A percentile compares a stretch with the other conserved stretches of the same genome.
Evolutionary conservation across 2,113 vertebrate species (phyloP).

Genomic region (Perca schrenkii): DNA sequence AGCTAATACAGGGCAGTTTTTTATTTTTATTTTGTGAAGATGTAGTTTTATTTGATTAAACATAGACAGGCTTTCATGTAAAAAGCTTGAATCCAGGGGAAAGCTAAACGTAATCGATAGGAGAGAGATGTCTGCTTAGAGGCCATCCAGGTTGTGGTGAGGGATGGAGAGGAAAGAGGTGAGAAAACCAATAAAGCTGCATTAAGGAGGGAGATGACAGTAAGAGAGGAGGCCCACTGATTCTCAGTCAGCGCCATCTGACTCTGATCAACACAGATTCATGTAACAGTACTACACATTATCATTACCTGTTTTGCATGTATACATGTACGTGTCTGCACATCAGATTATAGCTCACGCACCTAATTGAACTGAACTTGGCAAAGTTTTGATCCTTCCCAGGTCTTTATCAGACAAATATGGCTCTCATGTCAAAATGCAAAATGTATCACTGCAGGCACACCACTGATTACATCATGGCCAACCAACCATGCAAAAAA

Average conservation of each 20-base stretch:
- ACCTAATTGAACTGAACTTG: neutral
- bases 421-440: too few relatives aligned
- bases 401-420: too few relatives aligned
- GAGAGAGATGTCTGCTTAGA: conserved; percentile 39
- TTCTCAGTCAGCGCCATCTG: conserved; percentile 11
- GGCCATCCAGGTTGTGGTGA: conserved; percentile 42
- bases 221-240: neutral
- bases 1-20: neutral
- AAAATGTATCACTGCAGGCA: too few relatives aligned
- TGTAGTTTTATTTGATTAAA: conserved; percentile 63
- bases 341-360: neutral
- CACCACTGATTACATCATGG: too few relatives aligned
- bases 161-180: conserved; percentile 46
- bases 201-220: neutral
- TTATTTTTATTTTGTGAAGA: conserved; percentile 65
- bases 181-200: conserved; percentile 61
- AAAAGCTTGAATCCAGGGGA: conserved; percentile 62
- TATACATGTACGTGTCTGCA: neutral
- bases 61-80: conserved; percentile 60
- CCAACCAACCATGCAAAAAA: too few relatives aligned
- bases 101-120: conserved; percentile 61
- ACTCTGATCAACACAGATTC: conserved; percentile 1
- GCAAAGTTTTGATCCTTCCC: neutral
- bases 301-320: neutral
- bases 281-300: neutral